phyloP scores from a whole-genome alignment of 2,888 invertebrate species.

The Nipponacmea schrenckii region DNA sequence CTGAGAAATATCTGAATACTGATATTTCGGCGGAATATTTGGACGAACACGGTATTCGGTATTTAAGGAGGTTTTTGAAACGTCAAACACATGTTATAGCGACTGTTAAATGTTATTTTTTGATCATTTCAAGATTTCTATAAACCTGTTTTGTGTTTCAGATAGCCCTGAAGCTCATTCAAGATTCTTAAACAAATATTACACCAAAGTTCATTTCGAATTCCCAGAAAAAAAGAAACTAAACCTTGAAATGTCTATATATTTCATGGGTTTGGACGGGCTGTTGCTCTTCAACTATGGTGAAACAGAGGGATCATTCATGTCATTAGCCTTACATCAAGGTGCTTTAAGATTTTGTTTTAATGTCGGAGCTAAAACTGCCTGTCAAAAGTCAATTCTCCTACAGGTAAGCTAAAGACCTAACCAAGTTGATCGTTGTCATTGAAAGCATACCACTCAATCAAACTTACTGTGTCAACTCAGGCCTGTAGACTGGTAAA shows the following conservation, averaged over 20 bases:
- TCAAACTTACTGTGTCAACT: too few relatives aligned
- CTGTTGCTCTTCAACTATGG: slow-evolving; percentile 16
- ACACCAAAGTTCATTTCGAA: slow-evolving; percentile 3
- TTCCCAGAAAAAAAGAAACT: not conserved
- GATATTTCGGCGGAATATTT: too few relatives aligned
- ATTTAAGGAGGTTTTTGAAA: too few relatives aligned
- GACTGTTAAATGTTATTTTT: too few relatives aligned
- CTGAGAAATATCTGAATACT: too few relatives aligned
- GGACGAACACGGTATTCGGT: too few relatives aligned
- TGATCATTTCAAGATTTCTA: too few relatives aligned
- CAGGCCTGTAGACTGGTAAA: too few relatives aligned
- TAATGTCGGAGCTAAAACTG: not conserved
- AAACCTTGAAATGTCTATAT: not conserved
- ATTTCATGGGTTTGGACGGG: slow-evolving; percentile 6
- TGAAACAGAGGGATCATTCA: not conserved
- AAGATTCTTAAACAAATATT: slow-evolving; percentile 10
- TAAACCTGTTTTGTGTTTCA: not conserved
- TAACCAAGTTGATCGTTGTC: too few relatives aligned
- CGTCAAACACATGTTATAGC: too few relatives aligned
- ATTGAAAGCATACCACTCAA: too few relatives aligned
- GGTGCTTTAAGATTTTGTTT: slow-evolving; percentile 14
- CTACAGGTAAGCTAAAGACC: slow-evolving; percentile 7
- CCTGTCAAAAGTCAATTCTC: slow-evolving; percentile 10
- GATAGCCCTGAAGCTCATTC: slow-evolving; percentile 5
- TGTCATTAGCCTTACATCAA: slow-evolving; percentile 6